A percentile compares a stretch with the other conserved stretches of the same genome.
Evolutionary conservation across 2,888 invertebrate species (phyloP).

Genomic region (Standfussiana lucernea): DNA sequence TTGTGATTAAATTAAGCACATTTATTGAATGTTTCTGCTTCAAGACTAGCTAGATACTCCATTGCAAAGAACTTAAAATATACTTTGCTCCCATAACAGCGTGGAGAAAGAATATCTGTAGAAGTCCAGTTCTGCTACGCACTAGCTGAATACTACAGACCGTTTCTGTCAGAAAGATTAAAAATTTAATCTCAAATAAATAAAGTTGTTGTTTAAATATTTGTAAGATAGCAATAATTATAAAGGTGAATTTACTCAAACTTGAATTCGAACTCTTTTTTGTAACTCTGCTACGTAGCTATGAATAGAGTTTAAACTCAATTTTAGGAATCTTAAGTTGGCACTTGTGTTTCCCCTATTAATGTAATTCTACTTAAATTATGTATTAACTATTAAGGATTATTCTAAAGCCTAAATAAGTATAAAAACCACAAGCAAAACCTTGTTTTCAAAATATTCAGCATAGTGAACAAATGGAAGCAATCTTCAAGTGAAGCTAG

Average conservation of each 20-base stretch:
- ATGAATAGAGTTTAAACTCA: neutral
- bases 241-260: neutral
- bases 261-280: neutral
- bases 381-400: neutral
- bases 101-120: neutral
- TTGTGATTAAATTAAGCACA: no score
- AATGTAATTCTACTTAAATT: neutral
- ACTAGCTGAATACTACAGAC: neutral
- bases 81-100: neutral
- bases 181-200: neutral
- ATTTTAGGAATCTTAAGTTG: neutral
- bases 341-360: neutral
- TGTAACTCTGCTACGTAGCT: neutral
- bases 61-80: neutral
- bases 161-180: neutral
- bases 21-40: neutral
- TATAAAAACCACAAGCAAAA: constrained; percentile 14
- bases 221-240: neutral
- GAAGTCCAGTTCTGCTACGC: neutral
- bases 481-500: constrained; percentile 54
- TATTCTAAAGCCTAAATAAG: neutral
- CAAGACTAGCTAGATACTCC: neutral
- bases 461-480: constrained; percentile 19
- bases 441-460: constrained; percentile 33
- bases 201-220: neutral